phyloP scores from a whole-genome alignment of 2,113 vertebrate genomes.

The Arvicanthis niloticus region DNA sequence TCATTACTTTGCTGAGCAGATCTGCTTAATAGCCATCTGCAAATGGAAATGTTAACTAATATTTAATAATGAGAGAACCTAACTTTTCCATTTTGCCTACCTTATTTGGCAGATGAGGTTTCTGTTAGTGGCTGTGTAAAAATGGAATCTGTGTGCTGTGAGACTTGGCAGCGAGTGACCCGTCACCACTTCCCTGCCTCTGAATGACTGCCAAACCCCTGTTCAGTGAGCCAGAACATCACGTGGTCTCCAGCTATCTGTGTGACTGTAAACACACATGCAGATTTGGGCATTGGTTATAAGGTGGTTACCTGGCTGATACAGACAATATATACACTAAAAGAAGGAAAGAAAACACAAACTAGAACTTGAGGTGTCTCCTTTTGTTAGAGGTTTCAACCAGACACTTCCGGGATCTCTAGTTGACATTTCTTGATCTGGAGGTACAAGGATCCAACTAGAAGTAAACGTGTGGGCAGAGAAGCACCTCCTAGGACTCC shows the following conservation, averaged over 20 bases:
- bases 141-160: not conserved
- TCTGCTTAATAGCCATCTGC: not conserved
- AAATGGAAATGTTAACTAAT: not conserved
- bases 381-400: slow-evolving; percentile 9
- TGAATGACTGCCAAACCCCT: not conserved
- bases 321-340: not conserved
- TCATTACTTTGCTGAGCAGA: slow-evolving; percentile 38
- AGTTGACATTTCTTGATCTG: not conserved
- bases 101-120: not conserved
- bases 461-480: not conserved
- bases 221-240: not conserved
- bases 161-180: not conserved
- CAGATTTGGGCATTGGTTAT: not conserved
- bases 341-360: slow-evolving; percentile 14
- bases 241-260: not conserved
- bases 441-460: not conserved
- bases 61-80: not conserved
- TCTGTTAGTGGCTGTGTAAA: not conserved
- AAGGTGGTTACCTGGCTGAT: not conserved
- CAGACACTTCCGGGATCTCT: not conserved
- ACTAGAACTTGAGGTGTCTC: not conserved
- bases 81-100: not conserved
- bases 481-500: not conserved
- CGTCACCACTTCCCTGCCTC: not conserved
- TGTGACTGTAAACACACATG: not conserved